A percentile compares a stretch with the other conserved stretches of the same genome.
These are phyloP conservation scores for Glareola pratincola DNA, from an alignment of 2,113 vertebrate genomes.

Conservation along the genomic window DNA sequence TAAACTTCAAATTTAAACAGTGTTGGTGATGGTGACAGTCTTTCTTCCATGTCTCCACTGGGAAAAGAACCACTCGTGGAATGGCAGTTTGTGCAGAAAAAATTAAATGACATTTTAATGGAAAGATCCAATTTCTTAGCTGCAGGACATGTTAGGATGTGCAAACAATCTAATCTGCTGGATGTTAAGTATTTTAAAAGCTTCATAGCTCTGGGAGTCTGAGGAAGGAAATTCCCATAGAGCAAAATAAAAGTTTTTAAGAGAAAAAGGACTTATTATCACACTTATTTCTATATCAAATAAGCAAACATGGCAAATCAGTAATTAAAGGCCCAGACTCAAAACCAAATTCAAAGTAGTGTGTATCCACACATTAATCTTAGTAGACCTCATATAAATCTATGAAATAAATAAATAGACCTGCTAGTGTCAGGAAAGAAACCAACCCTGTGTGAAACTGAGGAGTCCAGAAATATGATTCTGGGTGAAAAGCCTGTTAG, in stretches of 20 bases:
- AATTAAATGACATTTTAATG: neutral
- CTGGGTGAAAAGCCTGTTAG: neutral
- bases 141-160: neutral
- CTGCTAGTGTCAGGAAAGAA: neutral
- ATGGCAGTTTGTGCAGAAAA: neutral
- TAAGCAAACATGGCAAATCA: neutral
- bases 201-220: neutral
- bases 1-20: neutral
- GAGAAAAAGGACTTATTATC: neutral
- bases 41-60: neutral
- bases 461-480: neutral
- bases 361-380: neutral
- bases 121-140: neutral
- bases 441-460: neutral
- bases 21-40: neutral
- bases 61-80: neutral
- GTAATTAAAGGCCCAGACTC: neutral
- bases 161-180: neutral
- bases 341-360: neutral
- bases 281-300: neutral
- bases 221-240: neutral
- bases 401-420: neutral
- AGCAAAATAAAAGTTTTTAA: neutral
- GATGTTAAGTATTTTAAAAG: neutral
- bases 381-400: neutral